Base-by-base conservation (phyloP, 2,888 invertebrate species). In the Agrochola macilenta region DNA sequence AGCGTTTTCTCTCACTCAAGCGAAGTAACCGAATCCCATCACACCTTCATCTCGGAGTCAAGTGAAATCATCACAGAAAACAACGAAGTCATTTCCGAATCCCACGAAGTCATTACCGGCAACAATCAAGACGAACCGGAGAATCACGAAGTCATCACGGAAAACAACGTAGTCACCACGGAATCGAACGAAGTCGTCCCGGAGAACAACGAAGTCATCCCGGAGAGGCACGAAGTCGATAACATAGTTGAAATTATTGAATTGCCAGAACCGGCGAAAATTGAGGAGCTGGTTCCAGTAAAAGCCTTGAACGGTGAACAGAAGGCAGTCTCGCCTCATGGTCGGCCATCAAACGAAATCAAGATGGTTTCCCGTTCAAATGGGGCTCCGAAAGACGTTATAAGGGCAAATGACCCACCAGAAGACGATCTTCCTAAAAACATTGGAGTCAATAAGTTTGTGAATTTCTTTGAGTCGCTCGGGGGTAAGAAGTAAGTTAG, bases 391-490 rank as follows among this genome's bases (percentile, higher is more conserved):
- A 95, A 93, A 81, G 96, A 96, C 26, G 96, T 96, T 0, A 96
- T 96, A 5, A 92, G 96, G 54, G 96, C 96, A 0, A 96, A 96
- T 58, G 96, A 96, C 61, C 96, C 96, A 0, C 96, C 96, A 0
- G 96, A 96, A 87, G 96, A 96, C 39, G 96, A 96, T 86, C 82
- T 96, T 14, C 96, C 96, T 4, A 96, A 96, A 71, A 96, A 96
- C 60, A 96, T 96, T 85, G 96, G 96, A 0, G 96, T 96, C 0
- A 96, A 96, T 79, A 96, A 96, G 80, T 96, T 96, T 79, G 96
- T 96, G 0, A 96, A 96, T 84, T 96, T 96, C 91, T 96, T 96
- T 73, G 96, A 96, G 83, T 96, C 96, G 23, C 94, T 96, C 26
- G 96, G 96, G 5, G 95, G 95, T 5, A 96, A 96, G 76, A 96